phyloP scores from a whole-genome alignment of 2,888 invertebrate species.

The Fabriciana adippe region DNA sequence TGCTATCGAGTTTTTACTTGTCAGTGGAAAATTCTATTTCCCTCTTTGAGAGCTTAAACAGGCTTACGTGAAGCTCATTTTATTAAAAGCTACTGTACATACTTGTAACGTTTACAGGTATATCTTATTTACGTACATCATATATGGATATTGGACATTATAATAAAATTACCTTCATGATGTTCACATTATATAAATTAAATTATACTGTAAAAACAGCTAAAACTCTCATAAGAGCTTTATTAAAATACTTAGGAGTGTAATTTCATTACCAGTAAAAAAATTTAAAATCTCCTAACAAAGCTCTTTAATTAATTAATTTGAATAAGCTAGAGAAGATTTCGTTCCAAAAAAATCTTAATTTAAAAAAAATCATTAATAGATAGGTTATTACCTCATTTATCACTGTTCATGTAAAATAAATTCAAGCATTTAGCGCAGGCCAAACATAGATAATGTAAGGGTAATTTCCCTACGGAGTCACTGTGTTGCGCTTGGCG shows the following conservation, averaged over 20 bases:
- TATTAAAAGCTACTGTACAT: slow-evolving; percentile 28
- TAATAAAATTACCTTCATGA: too few relatives aligned
- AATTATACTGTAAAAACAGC: too few relatives aligned
- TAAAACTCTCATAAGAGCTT: too few relatives aligned
- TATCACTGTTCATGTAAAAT: slow-evolving; percentile 3
- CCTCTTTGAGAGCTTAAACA: slow-evolving; percentile 24
- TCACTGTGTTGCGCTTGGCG: slow-evolving; percentile 14
- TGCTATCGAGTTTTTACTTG: slow-evolving; percentile 36
- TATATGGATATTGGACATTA: too few relatives aligned
- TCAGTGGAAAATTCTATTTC: slow-evolving; percentile 34
- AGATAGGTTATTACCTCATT: neutral
- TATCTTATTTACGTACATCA: neutral
- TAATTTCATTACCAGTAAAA: too few relatives aligned
- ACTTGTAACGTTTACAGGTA: slow-evolving; percentile 16
- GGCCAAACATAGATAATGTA: slow-evolving; percentile 22
- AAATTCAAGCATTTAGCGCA: slow-evolving; percentile 16
- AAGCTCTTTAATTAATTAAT: too few relatives aligned
- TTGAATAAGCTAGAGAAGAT: too few relatives aligned
- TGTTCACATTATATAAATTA: too few relatives aligned
- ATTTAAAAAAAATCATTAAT: too few relatives aligned
- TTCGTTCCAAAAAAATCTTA: too few relatives aligned
- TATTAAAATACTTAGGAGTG: too few relatives aligned
- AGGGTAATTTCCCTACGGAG: slow-evolving; percentile 23
- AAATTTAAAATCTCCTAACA: too few relatives aligned
- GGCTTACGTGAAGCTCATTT: slow-evolving; percentile 21